Percentiles rank a stretch among this genome's conserved stretches.
phyloP scores from a whole-genome alignment of 2,888 invertebrate genomes.

The Tipula helvola region DNA sequence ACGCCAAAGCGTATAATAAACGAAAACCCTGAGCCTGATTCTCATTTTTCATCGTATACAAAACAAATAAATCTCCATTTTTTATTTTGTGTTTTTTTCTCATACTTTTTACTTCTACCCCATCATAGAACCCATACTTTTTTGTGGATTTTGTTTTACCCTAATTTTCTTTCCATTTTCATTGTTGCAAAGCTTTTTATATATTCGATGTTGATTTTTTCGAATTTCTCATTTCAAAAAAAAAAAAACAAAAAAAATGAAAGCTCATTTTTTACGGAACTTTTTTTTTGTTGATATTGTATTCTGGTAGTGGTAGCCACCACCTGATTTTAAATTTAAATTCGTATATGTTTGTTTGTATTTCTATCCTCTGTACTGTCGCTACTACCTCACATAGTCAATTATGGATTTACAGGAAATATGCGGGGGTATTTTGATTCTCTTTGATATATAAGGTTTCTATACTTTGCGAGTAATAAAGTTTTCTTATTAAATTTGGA shows the following conservation, averaged over 20 bases:
- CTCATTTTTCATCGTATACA: neutral
- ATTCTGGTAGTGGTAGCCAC: neutral
- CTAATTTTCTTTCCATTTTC: constrained; percentile 1
- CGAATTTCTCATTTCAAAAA: neutral
- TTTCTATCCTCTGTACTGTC: neutral
- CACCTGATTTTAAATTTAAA: neutral
- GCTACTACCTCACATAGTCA: neutral
- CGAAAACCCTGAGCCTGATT: neutral
- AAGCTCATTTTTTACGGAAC: neutral
- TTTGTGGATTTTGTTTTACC: neutral
- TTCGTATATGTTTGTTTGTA: neutral
- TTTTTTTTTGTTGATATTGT: neutral
- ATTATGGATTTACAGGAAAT: neutral
- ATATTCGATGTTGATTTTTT: neutral
- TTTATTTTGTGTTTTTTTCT: neutral
- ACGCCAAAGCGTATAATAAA: neutral
- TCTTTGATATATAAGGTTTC: neutral
- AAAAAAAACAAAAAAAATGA: neutral
- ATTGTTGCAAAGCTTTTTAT: neutral
- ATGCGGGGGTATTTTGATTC: neutral
- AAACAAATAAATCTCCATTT: neutral
- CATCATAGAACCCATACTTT: neutral
- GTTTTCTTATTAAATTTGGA: neutral
- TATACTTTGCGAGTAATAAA: neutral
- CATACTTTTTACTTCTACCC: neutral